phyloP scores from a whole-genome alignment of 2,797 vertebrate genomes.

The Spinus pinus region DNA sequence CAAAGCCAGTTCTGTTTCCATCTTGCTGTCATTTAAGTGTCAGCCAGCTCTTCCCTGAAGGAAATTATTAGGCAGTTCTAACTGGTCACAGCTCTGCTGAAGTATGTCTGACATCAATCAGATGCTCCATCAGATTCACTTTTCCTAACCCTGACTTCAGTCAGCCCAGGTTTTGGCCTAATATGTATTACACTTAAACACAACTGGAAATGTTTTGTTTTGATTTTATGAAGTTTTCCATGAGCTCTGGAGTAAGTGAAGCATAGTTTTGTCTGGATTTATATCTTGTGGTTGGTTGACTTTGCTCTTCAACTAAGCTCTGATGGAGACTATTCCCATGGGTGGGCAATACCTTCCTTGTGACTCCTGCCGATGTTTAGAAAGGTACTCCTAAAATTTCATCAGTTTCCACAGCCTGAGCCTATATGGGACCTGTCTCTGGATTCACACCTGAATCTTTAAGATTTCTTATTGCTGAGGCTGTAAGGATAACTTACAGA shows the following conservation, averaged over 20 bases:
- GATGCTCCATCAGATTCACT: not conserved
- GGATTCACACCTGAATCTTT: not conserved
- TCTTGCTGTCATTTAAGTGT: not conserved
- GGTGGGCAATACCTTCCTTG: not conserved
- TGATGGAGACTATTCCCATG: not conserved
- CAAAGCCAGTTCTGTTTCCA: not conserved
- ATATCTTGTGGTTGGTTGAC: not conserved
- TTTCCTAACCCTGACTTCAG: not conserved
- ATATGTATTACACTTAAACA: not conserved
- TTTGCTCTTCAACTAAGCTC: not conserved
- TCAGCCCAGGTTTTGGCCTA: not conserved
- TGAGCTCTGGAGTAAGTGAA: not conserved
- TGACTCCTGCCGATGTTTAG: not conserved
- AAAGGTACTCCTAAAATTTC: not conserved
- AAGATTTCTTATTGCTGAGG: not conserved
- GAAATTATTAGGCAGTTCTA: slow-evolving; percentile 8
- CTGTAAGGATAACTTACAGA: not conserved
- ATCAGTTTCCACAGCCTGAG: not conserved
- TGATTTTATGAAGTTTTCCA: not conserved
- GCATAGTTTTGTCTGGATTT: not conserved
- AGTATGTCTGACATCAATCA: not conserved
- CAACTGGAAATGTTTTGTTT: slow-evolving; percentile 11
- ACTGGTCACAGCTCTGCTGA: not conserved
- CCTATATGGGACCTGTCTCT: not conserved
- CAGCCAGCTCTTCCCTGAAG: slow-evolving; percentile 4